Evolutionary conservation across 2,888 invertebrate genomes (phyloP), one percentile per base, ranked within the genome.

Genomic region (Schrankia costaestrigalis): DNA sequence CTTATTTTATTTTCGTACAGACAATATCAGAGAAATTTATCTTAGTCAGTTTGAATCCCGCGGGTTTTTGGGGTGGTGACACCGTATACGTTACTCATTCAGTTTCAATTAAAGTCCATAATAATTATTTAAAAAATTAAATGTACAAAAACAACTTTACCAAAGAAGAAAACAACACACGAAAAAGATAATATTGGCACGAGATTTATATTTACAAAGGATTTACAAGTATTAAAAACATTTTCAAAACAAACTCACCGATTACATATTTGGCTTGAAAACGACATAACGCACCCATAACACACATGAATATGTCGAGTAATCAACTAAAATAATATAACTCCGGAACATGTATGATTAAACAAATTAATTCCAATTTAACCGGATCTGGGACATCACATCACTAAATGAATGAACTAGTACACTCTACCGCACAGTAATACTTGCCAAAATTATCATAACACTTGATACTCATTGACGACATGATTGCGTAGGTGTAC

Each of bases 211-310:
- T 8, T 26, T 9, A 13, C 9, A 19, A 21, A 25, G 14, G 1
- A n/a, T 3, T 11, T 4, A 15, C n/a, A 15, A 3, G 3, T 26
- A 9, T 10, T 26, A 14, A 11, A 6, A 13, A 18, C n/a, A n/a
- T n/a, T n/a, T 8, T 17, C n/a, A 3, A 9, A 28, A 19, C 11
- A 14, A 47, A 35, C 86, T 86, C 64, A 86, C 86, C 78, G 53
- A 85, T 75, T 42, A 80, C 78, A 61, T 82, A 82, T 68, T 78
- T 86, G 47, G 86, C 86, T 56, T 86, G 86, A 53, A 82, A 83
- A 35, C 83, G 81, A 61, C 86, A 87, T 57, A 87, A 61, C 47
- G 77, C 83, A 49, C 86, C 85, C 77, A 85, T 84, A 56, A 84
- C 80, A 82, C 84, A 85, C 84, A 84, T 81, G 28, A 42, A 45